Evolutionary conservation across 2,797 vertebrate genomes (phyloP), one percentile per base, ranked within the genome.

Genomic region (Enteromius argenteus): DNA sequence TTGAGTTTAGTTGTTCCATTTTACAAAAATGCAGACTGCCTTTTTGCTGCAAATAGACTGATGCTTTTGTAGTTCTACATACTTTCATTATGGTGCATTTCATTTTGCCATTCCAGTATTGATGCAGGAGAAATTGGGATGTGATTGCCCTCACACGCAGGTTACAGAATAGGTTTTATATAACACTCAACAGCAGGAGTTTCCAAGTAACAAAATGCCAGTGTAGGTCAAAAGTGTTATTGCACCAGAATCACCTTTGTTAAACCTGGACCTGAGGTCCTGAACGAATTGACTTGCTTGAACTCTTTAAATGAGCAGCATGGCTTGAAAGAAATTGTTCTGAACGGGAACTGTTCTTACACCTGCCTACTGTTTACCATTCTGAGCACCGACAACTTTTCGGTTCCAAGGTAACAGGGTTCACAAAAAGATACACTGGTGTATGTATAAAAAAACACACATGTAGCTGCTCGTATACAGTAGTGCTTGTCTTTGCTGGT

Each of bases 221-320:
- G n/a, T 67, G 19, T 56, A 76, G 81, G 46, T 44, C 62, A 83
- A 53, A 83, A 68, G 35, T 44, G 44, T 75, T 83, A 81, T 60
- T 81, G 53, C 17, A 27, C 37, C 79, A 72, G 37, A 71, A 72
- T 72, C 53, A 62, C 60, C 71, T 37, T 46, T 75, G 32, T 75
- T 53, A 66, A 51, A 74, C 8, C 32, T 66, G 8, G 56, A 66
- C 14, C 60, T 35, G 27, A 13, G 21, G 68, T 64, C 80, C 80
- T 64, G 56, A 56, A 81, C 32, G 0, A 80, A 56, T 68, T 80
- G 64, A 68, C 78, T 46, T 19, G 19, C 44, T 37, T 68, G 44
- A 66, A 79, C 78, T 80, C 60, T 15, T 77, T 44, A 68, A 83
- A 68, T 56, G 23, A 84, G 23, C 73, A 53, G 17, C 73, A 44